A percentile compares a stretch with the other conserved stretches of the same genome.
phyloP scores from a whole-genome alignment of 2,888 invertebrate species.

The Abrostola tripartita region DNA sequence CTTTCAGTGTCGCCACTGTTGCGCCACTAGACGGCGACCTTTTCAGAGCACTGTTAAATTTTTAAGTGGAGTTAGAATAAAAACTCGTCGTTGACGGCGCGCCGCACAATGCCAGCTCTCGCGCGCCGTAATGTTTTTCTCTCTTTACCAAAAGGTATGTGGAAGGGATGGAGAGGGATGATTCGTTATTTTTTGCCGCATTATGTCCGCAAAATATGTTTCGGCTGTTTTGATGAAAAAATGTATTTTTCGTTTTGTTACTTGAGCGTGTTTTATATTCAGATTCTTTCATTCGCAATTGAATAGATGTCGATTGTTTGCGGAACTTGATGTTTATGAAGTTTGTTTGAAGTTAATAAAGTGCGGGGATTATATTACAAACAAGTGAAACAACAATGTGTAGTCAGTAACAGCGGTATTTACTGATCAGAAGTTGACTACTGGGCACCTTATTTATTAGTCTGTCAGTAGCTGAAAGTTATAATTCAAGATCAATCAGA shows the following conservation, averaged over 20 bases:
- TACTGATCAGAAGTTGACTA: too few species aligned
- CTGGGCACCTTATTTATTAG: too few species aligned
- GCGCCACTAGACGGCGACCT: constrained; percentile 51
- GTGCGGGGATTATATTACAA: neutral
- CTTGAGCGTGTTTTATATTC: constrained; percentile 35
- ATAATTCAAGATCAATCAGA: too few species aligned
- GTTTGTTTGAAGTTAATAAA: neutral
- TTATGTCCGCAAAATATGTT: constrained; percentile 51
- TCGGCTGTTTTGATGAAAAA: constrained; percentile 47
- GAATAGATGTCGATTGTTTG: constrained; percentile 36
- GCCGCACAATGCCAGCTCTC: constrained; percentile 43
- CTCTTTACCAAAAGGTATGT: constrained; percentile 53
- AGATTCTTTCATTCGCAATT: constrained; percentile 43
- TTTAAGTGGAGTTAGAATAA: constrained; percentile 57
- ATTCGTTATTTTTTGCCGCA: constrained; percentile 56
- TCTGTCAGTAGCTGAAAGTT: too few species aligned
- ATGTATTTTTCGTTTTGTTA: constrained; percentile 38
- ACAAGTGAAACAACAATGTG: neutral
- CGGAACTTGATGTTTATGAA: constrained; percentile 4
- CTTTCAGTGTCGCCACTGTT: constrained; percentile 53
- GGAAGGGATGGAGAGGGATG: constrained; percentile 33
- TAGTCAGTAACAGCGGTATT: too few species aligned
- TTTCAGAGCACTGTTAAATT: constrained; percentile 57
- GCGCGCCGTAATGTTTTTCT: constrained; percentile 46
- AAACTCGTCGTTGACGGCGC: constrained; percentile 44